Evolutionary conservation across 1,140 invertebrate species (phyloP), one percentile per base, ranked within the genome.

Genomic region (Drosophila repletoides): DNA sequence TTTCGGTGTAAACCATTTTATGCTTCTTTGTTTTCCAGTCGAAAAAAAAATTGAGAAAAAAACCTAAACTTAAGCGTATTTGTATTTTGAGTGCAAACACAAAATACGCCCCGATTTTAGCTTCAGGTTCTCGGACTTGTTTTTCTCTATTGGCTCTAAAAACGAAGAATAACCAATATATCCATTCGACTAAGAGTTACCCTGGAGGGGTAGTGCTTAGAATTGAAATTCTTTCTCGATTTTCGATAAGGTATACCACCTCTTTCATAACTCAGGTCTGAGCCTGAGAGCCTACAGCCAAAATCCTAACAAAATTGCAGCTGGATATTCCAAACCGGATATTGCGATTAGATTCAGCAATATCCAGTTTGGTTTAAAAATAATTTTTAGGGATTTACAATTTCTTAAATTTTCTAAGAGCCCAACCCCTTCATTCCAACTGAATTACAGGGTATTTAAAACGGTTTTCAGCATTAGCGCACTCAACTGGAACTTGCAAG

Each of bases 401-500:
- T 33, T 12, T 24, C 21, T 5, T 0, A n/a, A 9, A 17, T 12
- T 53, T 31, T 12, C 22, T 46, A 6, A 3, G 0, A 5, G 2
- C n/a, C 3, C 5, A 7, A 51, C 19, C 49, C 12, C 21, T 15
- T 15, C 15, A 3, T 7, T 3, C 7, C 21, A 3, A 2, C 10
- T 15, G n/a, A 10, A 19, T 24, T 10, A 45, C 24, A 59, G 61
- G 26, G 36, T 19, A 45, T 34, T 5, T 12, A n/a, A 21, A 26
- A 24, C 36, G 7, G 28, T 69, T 72, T 52, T 41, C 12, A 63
- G 75, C 80, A 84, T 79, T 72, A 75, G 80, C 61, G 52, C 79
- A 76, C 51, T 86, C 61, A 65, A 53, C 71, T 86, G 80, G 80
- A 84, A 84, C 71, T 55, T 17, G 43, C 67, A 21, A 52, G 53